Evolutionary conservation across 2,797 vertebrate species (phyloP), one percentile per base, ranked within the genome.

Genomic region (Odontamblyopus rebecca): DNA sequence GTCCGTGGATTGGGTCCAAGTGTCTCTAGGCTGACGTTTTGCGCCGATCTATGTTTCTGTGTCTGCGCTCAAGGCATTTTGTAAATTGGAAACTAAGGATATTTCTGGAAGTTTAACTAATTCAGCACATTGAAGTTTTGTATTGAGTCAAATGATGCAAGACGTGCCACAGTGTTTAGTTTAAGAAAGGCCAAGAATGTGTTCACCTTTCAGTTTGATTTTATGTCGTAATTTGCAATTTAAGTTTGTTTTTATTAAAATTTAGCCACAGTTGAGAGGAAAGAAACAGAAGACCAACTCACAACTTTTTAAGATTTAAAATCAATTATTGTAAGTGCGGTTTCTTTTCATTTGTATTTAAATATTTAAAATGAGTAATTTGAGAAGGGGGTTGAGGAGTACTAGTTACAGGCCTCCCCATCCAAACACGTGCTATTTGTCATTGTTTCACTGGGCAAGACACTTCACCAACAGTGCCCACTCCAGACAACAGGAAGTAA

Each of bases 1-100:
- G 74, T 79, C 78, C 76, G 76, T 85, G 75, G 74, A 79, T 73
- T 50, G 78, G 78, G 81, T 87, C 70, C 73, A 81, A 78, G 79
- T 72, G 76, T 80, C 82, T 32, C 75, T 62, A 71, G 80, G 82
- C 77, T 63, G 6, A 41, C 70, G 68, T 72, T 71, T 70, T 75
- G 61, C 67, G 80, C 3, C 61, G 38, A 51, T 81, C 67, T 84
- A 67, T 81, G 78, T 83, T 44, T 72, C 50, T 79, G 74, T 79
- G 74, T 75, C 73, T 65, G 71, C 70, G 68, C 70, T 70, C 70
- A 59, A 63, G 54, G 15, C 2, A 71, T 64, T 61, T 79, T 72
- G 72, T 26, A 72, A 68, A 62, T 54, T 51, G 70, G 62, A 57
- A 62, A 66, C 27, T 60, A 29, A 62, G 27, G 48, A 67, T 67